Evolutionary conservation across 2,797 vertebrate genomes (phyloP), one percentile per base, ranked within the genome.

Genomic region (Lophotriccus pileatus): DNA sequence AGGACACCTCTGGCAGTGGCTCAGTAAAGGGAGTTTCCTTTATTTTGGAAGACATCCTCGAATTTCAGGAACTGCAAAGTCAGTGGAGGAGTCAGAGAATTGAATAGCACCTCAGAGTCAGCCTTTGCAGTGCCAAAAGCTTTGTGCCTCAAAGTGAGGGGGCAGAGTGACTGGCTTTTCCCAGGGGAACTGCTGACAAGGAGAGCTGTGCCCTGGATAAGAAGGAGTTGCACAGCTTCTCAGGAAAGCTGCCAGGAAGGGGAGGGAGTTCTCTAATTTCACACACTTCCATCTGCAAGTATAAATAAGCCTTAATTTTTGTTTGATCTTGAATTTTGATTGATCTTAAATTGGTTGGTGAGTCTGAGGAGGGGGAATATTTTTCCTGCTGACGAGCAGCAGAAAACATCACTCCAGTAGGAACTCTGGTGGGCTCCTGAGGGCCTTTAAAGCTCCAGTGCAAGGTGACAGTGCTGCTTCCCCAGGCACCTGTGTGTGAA

Each of bases 261-360:
- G 53, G 59, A 59, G 27, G 68, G 59, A 89, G 30, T 76, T 90
- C 56, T 6, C 60, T 53, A 6, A 64, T 81, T 69, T 90, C 78
- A 46, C 30, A 67, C 0, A 0, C 32, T 69, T 84, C 7, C 9
- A 24, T 56, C 64, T 94, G 44, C 46, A 87, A 77, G 58, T 41
- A 84, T 66, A 84, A 90, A 24, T 37, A 84, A 90, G 34, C 49
- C 49, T 92, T 92, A 67, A 46, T 77, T 93, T 93, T 63, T 87
- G 37, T 44, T 95, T 86, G 58, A 53, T 90, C 63, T 87, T 78
- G 66, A 62, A 9, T 52, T 67, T 90, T 80, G 55, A 16, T 62
- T 92, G 82, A 66, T 93, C 82, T 78, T 62, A 47, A 92, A 55
- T 87, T 60, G 79, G 7, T 88, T 81, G 58, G 37, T 2, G 19